Percentiles rank a stretch among this genome's conserved stretches.
Conservation (phyloP, 2,888 invertebrate species). For the Rhopalosiphum nymphaeae region DNA sequence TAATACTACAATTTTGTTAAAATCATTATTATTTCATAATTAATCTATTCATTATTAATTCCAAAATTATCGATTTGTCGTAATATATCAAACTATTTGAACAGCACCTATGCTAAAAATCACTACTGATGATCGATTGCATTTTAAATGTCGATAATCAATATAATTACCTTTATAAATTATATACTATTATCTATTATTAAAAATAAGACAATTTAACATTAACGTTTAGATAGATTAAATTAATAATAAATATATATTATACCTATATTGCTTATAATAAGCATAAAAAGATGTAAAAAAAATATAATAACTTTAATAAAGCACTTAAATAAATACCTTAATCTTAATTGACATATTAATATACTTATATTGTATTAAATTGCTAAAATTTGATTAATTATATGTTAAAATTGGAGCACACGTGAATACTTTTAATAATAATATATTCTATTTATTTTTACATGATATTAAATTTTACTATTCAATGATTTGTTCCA, state of each 20-base stretch:
- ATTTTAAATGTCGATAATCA: not conserved
- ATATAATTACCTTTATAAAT: not conserved
- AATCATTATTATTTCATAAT: not conserved
- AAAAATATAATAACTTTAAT: not conserved
- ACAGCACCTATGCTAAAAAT: not conserved
- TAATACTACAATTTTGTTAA: not conserved
- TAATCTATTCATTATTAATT: not conserved
- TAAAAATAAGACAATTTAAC: not conserved
- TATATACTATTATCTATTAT: not conserved
- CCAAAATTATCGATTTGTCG: not conserved
- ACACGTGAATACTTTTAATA: not conserved
- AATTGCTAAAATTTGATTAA: not conserved
- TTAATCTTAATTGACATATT: not conserved
- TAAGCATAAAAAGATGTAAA: not conserved
- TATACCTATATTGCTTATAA: too few relatives aligned
- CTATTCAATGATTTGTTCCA: too few relatives aligned
- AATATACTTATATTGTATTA: not conserved
- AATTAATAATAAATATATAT: not conserved
- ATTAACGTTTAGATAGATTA: not conserved
- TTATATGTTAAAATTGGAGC: not conserved
- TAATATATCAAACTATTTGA: not conserved
- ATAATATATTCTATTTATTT: not conserved
- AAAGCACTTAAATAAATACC: not conserved
- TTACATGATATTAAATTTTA: not conserved
- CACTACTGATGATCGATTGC: not conserved